Evolutionary conservation across 37 sponge, comb jelly and placozoan species (phyloP).

Genomic region (Chondrilla cf. caribensis): DNA sequence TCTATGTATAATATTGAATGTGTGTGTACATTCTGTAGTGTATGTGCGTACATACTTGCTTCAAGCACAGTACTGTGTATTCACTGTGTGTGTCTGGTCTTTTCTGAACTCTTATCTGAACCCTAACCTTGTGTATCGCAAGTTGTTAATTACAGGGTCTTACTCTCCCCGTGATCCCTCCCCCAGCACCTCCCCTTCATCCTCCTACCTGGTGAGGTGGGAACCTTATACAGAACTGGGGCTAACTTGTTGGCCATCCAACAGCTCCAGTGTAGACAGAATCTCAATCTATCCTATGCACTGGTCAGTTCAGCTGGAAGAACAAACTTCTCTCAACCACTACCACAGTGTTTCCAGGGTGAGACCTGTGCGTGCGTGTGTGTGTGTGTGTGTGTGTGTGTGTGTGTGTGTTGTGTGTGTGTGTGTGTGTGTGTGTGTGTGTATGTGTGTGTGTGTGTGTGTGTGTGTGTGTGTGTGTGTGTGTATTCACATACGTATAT

Average conservation of each 20-base stretch:
- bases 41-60: no score
- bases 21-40: no score
- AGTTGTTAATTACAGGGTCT: no score
- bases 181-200: conserved; percentile 10
- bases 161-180: no score
- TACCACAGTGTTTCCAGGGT: conserved; percentile 10
- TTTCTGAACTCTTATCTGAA: no score
- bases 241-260: conserved; percentile 18
- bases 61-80: no score
- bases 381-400: conserved; percentile 11
- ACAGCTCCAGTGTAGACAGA: conserved; percentile 11
- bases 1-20: no score
- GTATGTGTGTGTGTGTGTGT: conserved; percentile 16
- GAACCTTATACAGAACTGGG: conserved; percentile 3
- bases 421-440: conserved; percentile 1
- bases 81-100: no score
- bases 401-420: conserved; percentile 26
- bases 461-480: conserved; percentile 19
- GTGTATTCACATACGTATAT: not conserved
- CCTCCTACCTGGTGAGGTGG: conserved; percentile 4
- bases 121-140: no score
- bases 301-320: not conserved
- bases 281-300: conserved; percentile 20
- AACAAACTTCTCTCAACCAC: conserved; percentile 14
- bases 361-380: not conserved